Evolutionary conservation across 2,113 vertebrate species (phyloP), one percentile per base, ranked within the genome.

Genomic region (Gymnarchus niloticus): DNA sequence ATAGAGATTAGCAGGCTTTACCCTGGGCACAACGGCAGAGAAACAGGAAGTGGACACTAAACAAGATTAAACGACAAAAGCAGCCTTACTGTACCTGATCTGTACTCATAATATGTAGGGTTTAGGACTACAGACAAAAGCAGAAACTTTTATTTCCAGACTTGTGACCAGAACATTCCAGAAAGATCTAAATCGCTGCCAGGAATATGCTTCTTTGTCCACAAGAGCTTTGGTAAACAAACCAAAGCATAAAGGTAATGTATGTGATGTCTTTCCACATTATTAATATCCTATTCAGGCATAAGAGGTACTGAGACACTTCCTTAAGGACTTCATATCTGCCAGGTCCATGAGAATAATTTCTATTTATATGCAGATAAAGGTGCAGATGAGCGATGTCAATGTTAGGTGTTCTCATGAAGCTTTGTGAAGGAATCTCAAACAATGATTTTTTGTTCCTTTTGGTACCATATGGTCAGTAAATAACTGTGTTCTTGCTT

Each of bases 351-450:
- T 7, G 10, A 25, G 25, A 54, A 56, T 82, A 82, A 82, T 82
- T 82, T 51, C 51, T 51, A 82, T 82, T 56, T 82, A 82, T 82
- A 82, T 82, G 80, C 80, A 82, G 80, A n/a, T 82, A 25, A 82
- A 7, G 80, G 80, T 23, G 28, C 25, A 56, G 80, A 82, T 54
- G 51, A 82, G 49, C 14, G 80, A 82, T 17, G 52, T 1, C 23
- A 54, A 10, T 17, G 28, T 28, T 37, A 17, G 25, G 21, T 54
- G 49, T 51, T 33, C 49, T 51, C 25, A 10, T 33, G 80, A 19
- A 28, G 25, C 49, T 10, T 37, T 82, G 49, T 56, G 25, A 52
- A 82, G 25, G 25, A 17, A 82, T 54, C 80, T 4, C 51, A 33
- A 54, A 33, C 80, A n/a, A 65, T 1, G 51, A 82, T 54, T 81